These are phyloP conservation scores for Hermetia illucens DNA, from an alignment of 1,140 invertebrate genomes.

Conservation along the genomic window DNA sequence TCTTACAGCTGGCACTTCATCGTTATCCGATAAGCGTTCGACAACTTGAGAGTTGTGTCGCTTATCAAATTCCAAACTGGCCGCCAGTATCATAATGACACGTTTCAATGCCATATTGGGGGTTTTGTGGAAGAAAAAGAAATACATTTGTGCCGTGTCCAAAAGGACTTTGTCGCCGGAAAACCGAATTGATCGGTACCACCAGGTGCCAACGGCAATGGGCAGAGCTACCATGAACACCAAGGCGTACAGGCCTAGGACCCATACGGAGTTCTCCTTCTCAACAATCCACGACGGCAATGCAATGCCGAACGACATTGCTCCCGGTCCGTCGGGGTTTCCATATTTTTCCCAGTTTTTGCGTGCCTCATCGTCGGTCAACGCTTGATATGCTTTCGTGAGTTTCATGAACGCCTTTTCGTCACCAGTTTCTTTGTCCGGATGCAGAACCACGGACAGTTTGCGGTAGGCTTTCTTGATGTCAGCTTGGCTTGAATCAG, in stretches of 20 bases:
- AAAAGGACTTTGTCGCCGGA: slow-evolving; percentile 90
- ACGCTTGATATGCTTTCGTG: slow-evolving; percentile 86
- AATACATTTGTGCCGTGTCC: slow-evolving; percentile 92
- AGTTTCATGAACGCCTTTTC: slow-evolving; percentile 95
- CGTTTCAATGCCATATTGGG: slow-evolving; percentile 89
- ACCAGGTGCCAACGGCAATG: slow-evolving; percentile 91
- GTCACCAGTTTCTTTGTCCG: slow-evolving; percentile 95
- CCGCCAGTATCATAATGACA: slow-evolving; percentile 90
- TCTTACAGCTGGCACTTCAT: slow-evolving; percentile 81
- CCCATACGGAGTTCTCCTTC: slow-evolving; percentile 97
- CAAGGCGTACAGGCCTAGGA: slow-evolving; percentile 86
- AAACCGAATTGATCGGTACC: slow-evolving; percentile 95
- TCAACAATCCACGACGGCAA: slow-evolving; percentile 99
- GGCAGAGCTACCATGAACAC: slow-evolving; percentile 97
- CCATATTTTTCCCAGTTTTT: slow-evolving; percentile 99
- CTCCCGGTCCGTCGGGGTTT: slow-evolving; percentile 97
- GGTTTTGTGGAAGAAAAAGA: slow-evolving; percentile 90
- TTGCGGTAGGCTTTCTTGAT: slow-evolving; percentile 94
- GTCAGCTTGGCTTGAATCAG: slow-evolving; percentile 67
- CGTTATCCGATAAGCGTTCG: slow-evolving; percentile 85
- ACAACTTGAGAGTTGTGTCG: slow-evolving; percentile 88
- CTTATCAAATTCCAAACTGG: slow-evolving; percentile 91
- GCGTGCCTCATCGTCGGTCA: slow-evolving; percentile 91
- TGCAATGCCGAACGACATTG: slow-evolving; percentile 98
- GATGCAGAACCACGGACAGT: slow-evolving; percentile 87